phyloP scores from a whole-genome alignment of 2,113 vertebrate genomes.

The Gasterosteus aculeatus region DNA sequence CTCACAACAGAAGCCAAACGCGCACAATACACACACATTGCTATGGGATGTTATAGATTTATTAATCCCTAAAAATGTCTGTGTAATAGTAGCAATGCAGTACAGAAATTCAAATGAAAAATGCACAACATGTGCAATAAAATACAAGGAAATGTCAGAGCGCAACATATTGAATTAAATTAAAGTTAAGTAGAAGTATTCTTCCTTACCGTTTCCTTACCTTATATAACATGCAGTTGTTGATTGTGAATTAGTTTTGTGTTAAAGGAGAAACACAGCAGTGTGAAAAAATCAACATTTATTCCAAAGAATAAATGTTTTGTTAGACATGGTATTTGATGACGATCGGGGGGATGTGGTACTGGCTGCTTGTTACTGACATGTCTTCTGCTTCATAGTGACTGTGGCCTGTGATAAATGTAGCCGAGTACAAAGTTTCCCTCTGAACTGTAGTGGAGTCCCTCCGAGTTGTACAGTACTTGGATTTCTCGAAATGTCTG shows the following conservation, averaged over 20 bases:
- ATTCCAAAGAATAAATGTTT: background rate
- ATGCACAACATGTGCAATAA: too few relatives aligned
- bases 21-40: background rate
- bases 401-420: background rate
- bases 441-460: background rate
- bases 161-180: too few relatives aligned
- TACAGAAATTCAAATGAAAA: too few relatives aligned
- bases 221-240: background rate
- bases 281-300: too few relatives aligned
- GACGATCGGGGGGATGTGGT: background rate
- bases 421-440: background rate
- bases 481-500: background rate
- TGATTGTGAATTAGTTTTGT: background rate
- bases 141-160: too few relatives aligned
- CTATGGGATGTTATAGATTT: conserved; percentile 4
- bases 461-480: background rate
- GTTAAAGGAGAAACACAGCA: too few relatives aligned
- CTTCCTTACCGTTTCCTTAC: too few relatives aligned
- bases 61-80: too few relatives aligned
- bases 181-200: too few relatives aligned
- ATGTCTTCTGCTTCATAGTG: background rate
- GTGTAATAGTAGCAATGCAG: too few relatives aligned
- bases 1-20: conserved; percentile 4
- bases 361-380: background rate
- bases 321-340: background rate